Conservation (phyloP, 2,888 invertebrate species). For the Eupeodes luniger region DNA sequence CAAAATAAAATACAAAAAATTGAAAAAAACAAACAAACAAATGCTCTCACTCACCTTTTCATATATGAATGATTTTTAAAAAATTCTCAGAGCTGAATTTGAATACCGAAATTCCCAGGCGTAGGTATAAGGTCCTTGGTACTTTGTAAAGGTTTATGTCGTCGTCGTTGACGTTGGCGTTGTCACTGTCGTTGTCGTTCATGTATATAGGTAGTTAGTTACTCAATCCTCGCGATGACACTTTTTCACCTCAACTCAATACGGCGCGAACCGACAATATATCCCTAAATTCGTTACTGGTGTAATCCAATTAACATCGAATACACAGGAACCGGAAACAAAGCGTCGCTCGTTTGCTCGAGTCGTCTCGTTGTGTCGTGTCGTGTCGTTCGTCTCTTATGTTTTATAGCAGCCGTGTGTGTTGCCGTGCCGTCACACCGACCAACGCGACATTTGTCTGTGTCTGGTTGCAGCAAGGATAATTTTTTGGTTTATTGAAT, state of each 20-base stretch:
- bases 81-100: constrained; percentile 58
- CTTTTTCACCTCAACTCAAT: constrained; percentile 49
- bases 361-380: not conserved
- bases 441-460: no score
- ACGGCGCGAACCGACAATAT: constrained; percentile 33
- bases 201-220: not conserved
- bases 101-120: constrained; percentile 58
- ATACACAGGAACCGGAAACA: constrained; percentile 41
- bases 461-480: constrained; percentile 8
- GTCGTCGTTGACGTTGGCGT: not conserved
- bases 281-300: constrained; percentile 38
- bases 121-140: not conserved
- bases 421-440: no score
- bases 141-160: constrained; percentile 16
- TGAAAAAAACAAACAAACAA: not conserved
- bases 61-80: constrained; percentile 45
- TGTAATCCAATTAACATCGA: constrained; percentile 60
- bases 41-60: constrained; percentile 63
- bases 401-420: no score
- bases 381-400: not conserved
- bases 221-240: constrained; percentile 20
- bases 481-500: constrained; percentile 35
- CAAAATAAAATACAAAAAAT: not conserved
- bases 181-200: not conserved
- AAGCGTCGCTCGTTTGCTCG: not conserved